Conservation (phyloP, 2,113 vertebrate species). For the Circaetus cinerascens region DNA sequence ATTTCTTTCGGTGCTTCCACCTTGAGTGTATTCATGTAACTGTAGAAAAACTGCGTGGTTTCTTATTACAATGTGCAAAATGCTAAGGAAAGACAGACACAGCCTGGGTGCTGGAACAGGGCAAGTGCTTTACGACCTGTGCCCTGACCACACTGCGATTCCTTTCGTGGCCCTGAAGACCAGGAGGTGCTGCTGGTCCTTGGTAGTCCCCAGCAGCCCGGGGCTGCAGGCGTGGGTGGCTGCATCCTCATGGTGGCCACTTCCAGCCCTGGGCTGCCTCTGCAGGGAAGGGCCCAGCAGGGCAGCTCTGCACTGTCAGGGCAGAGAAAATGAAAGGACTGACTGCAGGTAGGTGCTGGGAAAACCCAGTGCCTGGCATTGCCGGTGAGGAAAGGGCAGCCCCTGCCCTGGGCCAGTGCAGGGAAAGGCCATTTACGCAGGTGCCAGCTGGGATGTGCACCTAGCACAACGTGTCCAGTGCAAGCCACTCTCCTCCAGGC, state of each 20-base stretch:
- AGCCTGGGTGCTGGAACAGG: not conserved
- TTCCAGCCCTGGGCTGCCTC: not conserved
- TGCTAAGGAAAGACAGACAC: not conserved
- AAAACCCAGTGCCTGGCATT: not conserved
- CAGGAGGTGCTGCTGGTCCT: not conserved
- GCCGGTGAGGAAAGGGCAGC: not conserved
- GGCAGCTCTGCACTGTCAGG: not conserved
- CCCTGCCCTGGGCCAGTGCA: not conserved
- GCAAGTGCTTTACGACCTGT: fast-evolving
- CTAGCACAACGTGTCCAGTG: fast-evolving
- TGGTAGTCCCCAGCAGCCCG: not conserved
- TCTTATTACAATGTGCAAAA: not conserved
- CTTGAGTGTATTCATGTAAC: not conserved
- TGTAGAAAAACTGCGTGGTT: not conserved
- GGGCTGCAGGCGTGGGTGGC: not conserved
- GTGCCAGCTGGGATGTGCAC: not conserved
- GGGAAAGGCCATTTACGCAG: not conserved
- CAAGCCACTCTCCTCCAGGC: not conserved
- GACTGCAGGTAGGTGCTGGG: not conserved
- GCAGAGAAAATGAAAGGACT: not conserved
- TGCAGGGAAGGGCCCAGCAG: not conserved
- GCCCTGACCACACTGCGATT: fast-evolving
- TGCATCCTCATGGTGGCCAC: not conserved
- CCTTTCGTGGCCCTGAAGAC: not conserved
- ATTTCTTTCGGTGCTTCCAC: conserved; percentile 19